These are phyloP conservation scores for Rhabditophanes sp. DNA, from an alignment of 2,888 invertebrate genomes.

Conservation along the genomic window DNA sequence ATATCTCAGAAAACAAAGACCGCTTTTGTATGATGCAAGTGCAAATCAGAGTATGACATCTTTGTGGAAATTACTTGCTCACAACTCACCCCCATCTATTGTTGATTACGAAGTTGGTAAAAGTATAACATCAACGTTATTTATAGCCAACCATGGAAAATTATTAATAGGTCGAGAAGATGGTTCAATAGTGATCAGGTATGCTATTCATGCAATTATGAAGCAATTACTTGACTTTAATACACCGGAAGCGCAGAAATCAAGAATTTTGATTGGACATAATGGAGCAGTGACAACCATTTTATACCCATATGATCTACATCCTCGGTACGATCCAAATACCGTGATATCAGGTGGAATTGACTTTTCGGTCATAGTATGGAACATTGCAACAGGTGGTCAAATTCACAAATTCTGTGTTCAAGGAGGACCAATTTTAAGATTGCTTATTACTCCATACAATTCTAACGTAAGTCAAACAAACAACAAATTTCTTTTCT, in stretches of 20 bases:
- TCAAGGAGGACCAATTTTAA: conserved; percentile 89
- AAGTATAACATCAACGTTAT: conserved; percentile 56
- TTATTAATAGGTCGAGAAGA: conserved; percentile 85
- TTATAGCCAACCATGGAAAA: conserved; percentile 76
- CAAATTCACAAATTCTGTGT: conserved; percentile 85
- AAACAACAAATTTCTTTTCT: no score
- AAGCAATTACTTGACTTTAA: conserved; percentile 58
- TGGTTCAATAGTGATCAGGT: conserved; percentile 83
- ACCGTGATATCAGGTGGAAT: conserved; percentile 59
- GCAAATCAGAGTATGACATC: conserved; percentile 14
- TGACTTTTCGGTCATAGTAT: conserved; percentile 68
- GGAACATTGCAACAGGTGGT: conserved; percentile 50
- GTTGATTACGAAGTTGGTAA: conserved; percentile 9
- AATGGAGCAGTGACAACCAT: conserved; percentile 82
- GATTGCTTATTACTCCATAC: conserved; percentile 79
- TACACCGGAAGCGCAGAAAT: conserved; percentile 13
- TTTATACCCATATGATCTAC: conserved; percentile 79
- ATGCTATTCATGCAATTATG: conserved; percentile 85
- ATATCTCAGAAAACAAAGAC: conserved; percentile 14
- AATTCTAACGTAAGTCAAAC: conserved; percentile 54
- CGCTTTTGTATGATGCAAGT: conserved; percentile 21
- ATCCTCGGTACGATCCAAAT: conserved; percentile 51
- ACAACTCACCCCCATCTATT: conserved; percentile 16
- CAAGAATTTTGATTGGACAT: conserved; percentile 58
- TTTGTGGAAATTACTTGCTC: conserved; percentile 15